Evolutionary conservation across 2,113 vertebrate species (phyloP).

Genomic region (Ardeotis arabs): DNA sequence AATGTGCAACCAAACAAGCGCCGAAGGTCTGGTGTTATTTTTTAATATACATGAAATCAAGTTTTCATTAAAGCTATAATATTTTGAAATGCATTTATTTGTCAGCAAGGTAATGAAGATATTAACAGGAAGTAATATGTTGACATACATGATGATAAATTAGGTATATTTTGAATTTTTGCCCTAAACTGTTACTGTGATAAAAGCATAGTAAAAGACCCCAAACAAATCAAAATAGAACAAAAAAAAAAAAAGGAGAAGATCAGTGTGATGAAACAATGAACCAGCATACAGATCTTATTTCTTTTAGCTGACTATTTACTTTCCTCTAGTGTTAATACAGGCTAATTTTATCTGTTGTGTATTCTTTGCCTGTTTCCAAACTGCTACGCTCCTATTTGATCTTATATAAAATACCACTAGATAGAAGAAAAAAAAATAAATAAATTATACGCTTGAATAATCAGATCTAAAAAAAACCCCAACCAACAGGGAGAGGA

Average conservation of each 20-base stretch:
- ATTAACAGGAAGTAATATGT: neutral
- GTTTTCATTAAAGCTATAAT: neutral
- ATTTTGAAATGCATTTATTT: neutral
- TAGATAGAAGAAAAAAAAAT: neutral
- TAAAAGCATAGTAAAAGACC: neutral
- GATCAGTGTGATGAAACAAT: neutral
- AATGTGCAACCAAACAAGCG: neutral
- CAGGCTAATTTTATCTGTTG: rapidly evolving
- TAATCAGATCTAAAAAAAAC: neutral
- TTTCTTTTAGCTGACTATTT: neutral
- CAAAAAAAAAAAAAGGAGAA: neutral
- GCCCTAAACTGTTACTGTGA: neutral
- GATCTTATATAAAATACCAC: neutral
- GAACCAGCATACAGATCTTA: neutral
- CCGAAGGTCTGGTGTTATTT: neutral
- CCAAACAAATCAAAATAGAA: neutral
- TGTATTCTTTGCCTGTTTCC: neutral
- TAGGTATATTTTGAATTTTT: neutral
- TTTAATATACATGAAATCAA: neutral
- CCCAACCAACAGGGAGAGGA: rapidly evolving
- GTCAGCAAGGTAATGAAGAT: neutral
- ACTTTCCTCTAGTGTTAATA: neutral
- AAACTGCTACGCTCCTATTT: neutral
- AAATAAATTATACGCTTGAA: neutral
- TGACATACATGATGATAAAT: neutral